Evolutionary conservation across 30 jellyfish, hydroid and myxozoan genomes (phyloP), one percentile per base, ranked within the genome.

Genomic region (Cassiopea xamachana): DNA sequence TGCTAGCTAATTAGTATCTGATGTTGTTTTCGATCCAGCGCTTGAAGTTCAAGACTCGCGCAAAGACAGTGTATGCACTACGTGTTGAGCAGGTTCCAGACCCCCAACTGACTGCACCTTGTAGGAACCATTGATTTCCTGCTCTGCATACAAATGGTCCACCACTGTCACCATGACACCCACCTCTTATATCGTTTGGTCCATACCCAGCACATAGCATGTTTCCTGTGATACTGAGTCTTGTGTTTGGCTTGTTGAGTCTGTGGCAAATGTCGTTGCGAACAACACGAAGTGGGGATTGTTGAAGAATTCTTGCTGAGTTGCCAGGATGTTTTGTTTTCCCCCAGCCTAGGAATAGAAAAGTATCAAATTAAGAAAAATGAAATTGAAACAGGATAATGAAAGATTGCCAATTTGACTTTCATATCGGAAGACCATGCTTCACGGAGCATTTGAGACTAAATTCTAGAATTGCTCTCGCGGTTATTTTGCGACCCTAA

Each of bases 71-170:
- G 89, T 93, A 93, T 1, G 97, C 97, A 48, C 89, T 83, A 39
- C 85, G 47, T 39, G 95, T 82, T 84, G 80, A 51, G 88, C 98
- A 93, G 17, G 81, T 60, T 76, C 92, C 92, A n/a, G 94, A 82
- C 45, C 98, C 98, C 98, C 98, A 93, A 75, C 98, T 93, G 46
- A 93, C 98, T 2, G 97, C 95, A n/a, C 98, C 98, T 7, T 89
- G 98, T 16, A 93, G 88, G 69, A 73, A 79, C 94, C 94, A 93
- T 62, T 79, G 84, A 72, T 90, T 92, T 15, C 92, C 92, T 15
- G 67, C 44, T 77, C 77, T 80, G 90, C 98, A 93, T 46, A 93
- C 98, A 75, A 93, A 89, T 70, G 98, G 98, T 15, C 98, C 98
- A 47, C 98, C 98, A 64, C 97, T 88, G 74, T 93, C 98, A 27